Evolutionary conservation across 2,888 invertebrate genomes (phyloP), one percentile per base, ranked within the genome.

Genomic region (Drosophila heteroneura): DNA sequence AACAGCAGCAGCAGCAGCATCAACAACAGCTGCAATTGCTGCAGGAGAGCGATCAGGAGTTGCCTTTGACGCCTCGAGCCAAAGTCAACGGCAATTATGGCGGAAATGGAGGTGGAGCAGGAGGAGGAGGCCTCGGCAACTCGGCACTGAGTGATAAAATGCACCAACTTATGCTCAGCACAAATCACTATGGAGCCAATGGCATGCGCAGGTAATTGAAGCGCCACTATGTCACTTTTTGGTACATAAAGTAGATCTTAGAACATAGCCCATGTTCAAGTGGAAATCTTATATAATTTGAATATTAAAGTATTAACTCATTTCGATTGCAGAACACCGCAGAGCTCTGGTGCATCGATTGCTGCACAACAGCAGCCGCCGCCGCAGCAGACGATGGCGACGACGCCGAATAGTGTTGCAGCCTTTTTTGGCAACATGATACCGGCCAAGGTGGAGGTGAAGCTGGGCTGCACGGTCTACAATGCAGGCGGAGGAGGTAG

Each of bases 371-470:
- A 79, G 72, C 72, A 63, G 47, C 78, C 75, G 73, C 70, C 63
- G 56, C 76, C 70, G 70, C 58, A 60, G 58, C 70, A 65, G 51
- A 77, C 74, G 73, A 65, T 72, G 79, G 67, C 83, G 41, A 75
- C 84, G 58, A 82, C 83, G 37, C 72, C 86, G 14, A 84, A 82
- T 62, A 92, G 88, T 78, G 92, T 91, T 65, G 92, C 91, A 72
- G 93, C 91, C 65, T 92, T 91, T 64, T 92, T 92, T 91, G 93
- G 91, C 51, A 92, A 92, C 68, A 83, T 92, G 89, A 92, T 92
- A 94, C 90, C 95, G 56, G 77, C 92, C 26, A 92, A 93, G 79
- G 93, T 93, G 28, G 93, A 93, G 76, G 93, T 92, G 4, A 92
- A 92, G 58, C 72, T 93, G 74, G 92, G 89, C 66, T 57, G 68